Evolutionary conservation across 1,140 invertebrate species (phyloP), one percentile per base, ranked within the genome.

Genomic region (Teleogryllus occipitalis): DNA sequence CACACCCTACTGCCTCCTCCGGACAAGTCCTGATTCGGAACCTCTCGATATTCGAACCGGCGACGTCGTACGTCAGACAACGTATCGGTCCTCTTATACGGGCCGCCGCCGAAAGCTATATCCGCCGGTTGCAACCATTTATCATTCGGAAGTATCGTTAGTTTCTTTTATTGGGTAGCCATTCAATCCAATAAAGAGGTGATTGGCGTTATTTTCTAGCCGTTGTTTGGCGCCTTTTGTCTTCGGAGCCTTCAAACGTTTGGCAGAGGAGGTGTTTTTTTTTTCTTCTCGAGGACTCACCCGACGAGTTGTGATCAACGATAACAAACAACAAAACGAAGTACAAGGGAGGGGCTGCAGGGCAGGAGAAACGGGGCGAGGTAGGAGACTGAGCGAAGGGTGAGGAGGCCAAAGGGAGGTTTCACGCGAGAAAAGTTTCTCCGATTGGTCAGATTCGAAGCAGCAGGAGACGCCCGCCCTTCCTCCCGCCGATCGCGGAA

Each of bases 161-260:
- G 54, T 18, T 65, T 65, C 27, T 65, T 65, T 65, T 65, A 65
- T 65, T 65, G 54, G 54, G 54, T 14, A 65, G 54, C 54, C 54
- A 65, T 65, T 65, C 2, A 65, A 65, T 65, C 54, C 54, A 65
- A 65, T 65, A 65, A 65, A 65, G 54, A 65, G 54, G 18, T 65
- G 54, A 65, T 65, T 65, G 54, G 54, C 54, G 54, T 65, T 65
- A 65, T 65, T 65, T 65, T 65, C 54, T 65, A 65, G 54, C 54
- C 18, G 54, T 65, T 65, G 54, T 65, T 65, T 65, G 54, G 54
- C 54, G 54, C 54, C 54, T 65, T 65, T 65, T 14, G 54, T 65
- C 54, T 65, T 65, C 54, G 10, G 54, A 65, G 18, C 54, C 54
- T 65, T 65, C 54, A 65, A 65, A 65, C 54, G 54, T 65, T 65